Evolutionary conservation across 2,113 vertebrate species (phyloP).

Genomic region (Zapornia atra): DNA sequence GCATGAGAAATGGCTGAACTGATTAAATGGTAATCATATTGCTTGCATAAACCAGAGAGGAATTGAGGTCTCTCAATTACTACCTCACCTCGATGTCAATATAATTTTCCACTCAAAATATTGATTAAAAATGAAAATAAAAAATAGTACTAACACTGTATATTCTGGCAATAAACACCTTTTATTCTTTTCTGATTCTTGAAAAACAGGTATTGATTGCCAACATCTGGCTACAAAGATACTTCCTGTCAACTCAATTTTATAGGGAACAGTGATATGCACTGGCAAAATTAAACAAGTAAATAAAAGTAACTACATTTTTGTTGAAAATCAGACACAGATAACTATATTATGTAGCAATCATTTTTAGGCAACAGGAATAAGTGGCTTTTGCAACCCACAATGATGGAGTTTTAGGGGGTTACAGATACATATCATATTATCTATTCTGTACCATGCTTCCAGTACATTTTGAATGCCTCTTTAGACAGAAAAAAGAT

Average conservation of each 20-base stretch:
- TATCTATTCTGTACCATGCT: not conserved
- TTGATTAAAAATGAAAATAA: conserved; percentile 11
- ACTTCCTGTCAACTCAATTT: not conserved
- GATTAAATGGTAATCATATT: conserved; percentile 15
- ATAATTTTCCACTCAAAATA: not conserved
- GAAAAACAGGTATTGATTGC: not conserved
- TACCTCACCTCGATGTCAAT: not conserved
- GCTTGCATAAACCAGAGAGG: not conserved
- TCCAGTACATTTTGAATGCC: not conserved
- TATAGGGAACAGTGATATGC: not conserved
- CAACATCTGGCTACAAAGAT: not conserved
- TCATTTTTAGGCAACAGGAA: not conserved
- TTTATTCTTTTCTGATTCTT: not conserved
- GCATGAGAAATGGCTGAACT: not conserved
- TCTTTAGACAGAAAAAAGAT: not conserved
- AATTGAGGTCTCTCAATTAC: not conserved
- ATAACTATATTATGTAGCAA: not conserved
- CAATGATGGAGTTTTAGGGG: not conserved
- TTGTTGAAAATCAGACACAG: not conserved
- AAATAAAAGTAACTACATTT: not conserved
- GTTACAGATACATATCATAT: not conserved
- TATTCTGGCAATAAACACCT: not conserved
- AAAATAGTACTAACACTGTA: not conserved
- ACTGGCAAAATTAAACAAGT: not conserved
- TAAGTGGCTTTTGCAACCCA: not conserved